Evolutionary conservation across 2,888 invertebrate species (phyloP), one percentile per base, ranked within the genome.

Genomic region (Hylaea fasciaria): DNA sequence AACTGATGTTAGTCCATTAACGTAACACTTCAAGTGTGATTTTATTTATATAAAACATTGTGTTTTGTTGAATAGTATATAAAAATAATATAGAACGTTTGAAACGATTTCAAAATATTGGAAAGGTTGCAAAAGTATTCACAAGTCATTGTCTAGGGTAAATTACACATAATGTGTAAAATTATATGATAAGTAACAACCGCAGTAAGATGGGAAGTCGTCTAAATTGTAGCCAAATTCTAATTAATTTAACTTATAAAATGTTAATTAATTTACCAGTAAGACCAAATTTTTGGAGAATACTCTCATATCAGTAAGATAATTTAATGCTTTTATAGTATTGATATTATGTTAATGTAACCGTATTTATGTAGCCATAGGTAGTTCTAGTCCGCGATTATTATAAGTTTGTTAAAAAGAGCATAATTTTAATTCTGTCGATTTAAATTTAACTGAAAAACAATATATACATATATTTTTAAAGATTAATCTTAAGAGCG

Each of bases 1-100:
- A 55, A 71, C 51, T 55, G n/a, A 61, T 45, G 51, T 29, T 54
- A 58, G 43, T 54, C 41, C 57, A 57, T 45, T 48, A 13, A 49
- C 43, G 35, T 41, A 37, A 14, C 56, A 57, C 56, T 60, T 43
- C 37, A 58, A 68, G 58, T 59, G 62, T 51, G 32, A 53, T 52
- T 11, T 17, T 47, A 56, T 56, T 8, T 45, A 44, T 47, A 47
- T 16, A 13, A 29, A 14, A 14, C 16, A 28, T 10, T 14, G 9
- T 44, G 32, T 45, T 49, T 9, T 46, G 17, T 56, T 51, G 16
- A 56, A 35, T n/a, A 29, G 59, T 13, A 57, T n/a, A n/a, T n/a
- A n/a, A n/a, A n/a, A n/a, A n/a, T n/a, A n/a, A n/a, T n/a, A n/a
- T 64, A 68, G 48, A 82, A 83, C 84, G 83, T 84, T 85, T 61